phyloP scores from a whole-genome alignment of 37 sponge, comb jelly and placozoan genomes.

The Agelas oroides region DNA sequence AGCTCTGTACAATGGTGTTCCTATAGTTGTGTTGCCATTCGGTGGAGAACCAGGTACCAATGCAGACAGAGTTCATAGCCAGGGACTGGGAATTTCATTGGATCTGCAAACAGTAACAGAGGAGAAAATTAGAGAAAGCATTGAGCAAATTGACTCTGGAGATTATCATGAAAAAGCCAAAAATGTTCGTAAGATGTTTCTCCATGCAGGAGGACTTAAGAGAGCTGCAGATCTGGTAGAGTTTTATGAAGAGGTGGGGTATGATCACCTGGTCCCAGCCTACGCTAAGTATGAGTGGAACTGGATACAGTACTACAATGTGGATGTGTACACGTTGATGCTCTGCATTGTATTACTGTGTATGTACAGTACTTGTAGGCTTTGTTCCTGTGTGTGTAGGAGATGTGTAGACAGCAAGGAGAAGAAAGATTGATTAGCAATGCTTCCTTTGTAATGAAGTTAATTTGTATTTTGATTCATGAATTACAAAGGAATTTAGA shows the following conservation, averaged over 20 bases:
- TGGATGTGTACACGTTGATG: not conserved
- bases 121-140: not conserved
- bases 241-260: conserved; percentile 3
- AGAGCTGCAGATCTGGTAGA: conserved; percentile 40
- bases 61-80: not conserved
- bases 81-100: conserved; percentile 1
- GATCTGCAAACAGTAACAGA: not conserved
- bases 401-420: not conserved
- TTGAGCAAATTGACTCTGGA: not conserved
- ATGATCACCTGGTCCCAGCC: conserved; percentile 26
- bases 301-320: conserved; percentile 23
- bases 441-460: not conserved
- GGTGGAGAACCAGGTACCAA: not conserved
- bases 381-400: not conserved
- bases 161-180: not conserved
- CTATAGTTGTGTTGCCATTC: not conserved
- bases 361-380: not conserved
- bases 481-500: not conserved
- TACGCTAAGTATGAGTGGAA: conserved; percentile 24
- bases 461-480: conserved; percentile 1
- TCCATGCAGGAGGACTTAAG: conserved; percentile 5
- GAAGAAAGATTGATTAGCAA: not conserved
- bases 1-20: conserved; percentile 43
- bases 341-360: not conserved
- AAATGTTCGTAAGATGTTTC: not conserved